A percentile compares a stretch with the other conserved stretches of the same genome.
phyloP scores from a whole-genome alignment of 2,797 vertebrate species.

The Pterois miles region DNA sequence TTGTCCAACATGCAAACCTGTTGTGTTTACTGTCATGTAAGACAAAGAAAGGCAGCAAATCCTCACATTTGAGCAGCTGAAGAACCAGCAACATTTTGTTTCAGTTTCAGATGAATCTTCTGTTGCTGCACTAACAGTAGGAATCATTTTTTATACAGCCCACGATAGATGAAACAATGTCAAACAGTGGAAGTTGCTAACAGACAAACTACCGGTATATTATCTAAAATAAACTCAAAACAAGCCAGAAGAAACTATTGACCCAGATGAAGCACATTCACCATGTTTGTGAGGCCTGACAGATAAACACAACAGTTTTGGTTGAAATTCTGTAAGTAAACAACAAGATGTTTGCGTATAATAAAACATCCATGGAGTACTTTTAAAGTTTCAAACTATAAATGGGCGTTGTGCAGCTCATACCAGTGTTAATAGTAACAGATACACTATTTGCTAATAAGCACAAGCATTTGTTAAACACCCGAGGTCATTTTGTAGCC shows the following conservation, averaged over 20 bases:
- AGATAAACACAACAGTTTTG: background rate
- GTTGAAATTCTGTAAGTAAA: slow-evolving; percentile 3
- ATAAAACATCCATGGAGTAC: background rate
- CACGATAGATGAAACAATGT: too few relatives aligned
- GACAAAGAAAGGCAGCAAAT: too few relatives aligned
- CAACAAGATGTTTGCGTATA: background rate
- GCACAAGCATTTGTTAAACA: slow-evolving; percentile 4
- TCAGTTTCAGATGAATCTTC: too few relatives aligned
- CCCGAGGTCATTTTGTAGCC: slow-evolving; percentile 33
- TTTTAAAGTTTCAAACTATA: too few relatives aligned
- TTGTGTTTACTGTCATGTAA: too few relatives aligned
- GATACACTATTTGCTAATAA: background rate
- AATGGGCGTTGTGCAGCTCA: too few relatives aligned
- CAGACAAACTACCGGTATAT: background rate
- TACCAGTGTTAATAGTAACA: background rate
- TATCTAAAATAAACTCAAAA: background rate
- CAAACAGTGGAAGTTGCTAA: too few relatives aligned
- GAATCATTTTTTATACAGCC: too few relatives aligned
- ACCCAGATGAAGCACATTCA: background rate
- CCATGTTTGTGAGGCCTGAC: background rate
- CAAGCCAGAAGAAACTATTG: background rate
- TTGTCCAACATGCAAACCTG: too few relatives aligned
- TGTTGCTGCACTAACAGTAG: too few relatives aligned
- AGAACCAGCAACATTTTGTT: too few relatives aligned
- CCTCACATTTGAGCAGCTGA: too few relatives aligned